phyloP scores from a whole-genome alignment of 2,797 vertebrate species.

The Prunella strophiata region DNA sequence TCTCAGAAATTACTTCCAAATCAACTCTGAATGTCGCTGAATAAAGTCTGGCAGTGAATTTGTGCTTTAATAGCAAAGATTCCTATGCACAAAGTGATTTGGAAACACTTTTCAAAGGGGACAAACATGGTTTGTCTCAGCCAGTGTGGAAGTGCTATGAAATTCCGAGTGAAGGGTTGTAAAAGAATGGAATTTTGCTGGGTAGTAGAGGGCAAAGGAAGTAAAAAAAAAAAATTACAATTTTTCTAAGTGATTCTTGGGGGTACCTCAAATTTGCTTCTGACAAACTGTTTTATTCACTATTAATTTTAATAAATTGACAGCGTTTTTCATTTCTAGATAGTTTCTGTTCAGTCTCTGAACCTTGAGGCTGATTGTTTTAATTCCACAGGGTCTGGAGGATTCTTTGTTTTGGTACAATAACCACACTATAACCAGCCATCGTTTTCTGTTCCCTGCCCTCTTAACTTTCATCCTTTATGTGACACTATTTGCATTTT shows the following conservation, averaged over 20 bases:
- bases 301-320: neutral
- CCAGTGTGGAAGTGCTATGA: neutral
- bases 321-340: neutral
- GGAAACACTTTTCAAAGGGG: neutral
- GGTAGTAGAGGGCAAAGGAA: neutral
- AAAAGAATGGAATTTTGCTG: neutral
- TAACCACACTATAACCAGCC: neutral
- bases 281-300: neutral
- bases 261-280: neutral
- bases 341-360: neutral
- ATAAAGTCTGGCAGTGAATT: neutral
- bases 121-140: neutral
- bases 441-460: neutral
- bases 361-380: neutral
- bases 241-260: neutral
- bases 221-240: neutral
- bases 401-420: neutral
- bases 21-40: neutral
- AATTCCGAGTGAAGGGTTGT: neutral
- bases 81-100: neutral
- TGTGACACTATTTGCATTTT: neutral
- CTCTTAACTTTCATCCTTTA: neutral
- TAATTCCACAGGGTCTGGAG: neutral
- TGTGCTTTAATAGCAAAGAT: neutral
- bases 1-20: slow-evolving; percentile 5